Evolutionary conservation across 2,113 vertebrate genomes (phyloP).

Genomic region (Callocephalon fimbriatum): DNA sequence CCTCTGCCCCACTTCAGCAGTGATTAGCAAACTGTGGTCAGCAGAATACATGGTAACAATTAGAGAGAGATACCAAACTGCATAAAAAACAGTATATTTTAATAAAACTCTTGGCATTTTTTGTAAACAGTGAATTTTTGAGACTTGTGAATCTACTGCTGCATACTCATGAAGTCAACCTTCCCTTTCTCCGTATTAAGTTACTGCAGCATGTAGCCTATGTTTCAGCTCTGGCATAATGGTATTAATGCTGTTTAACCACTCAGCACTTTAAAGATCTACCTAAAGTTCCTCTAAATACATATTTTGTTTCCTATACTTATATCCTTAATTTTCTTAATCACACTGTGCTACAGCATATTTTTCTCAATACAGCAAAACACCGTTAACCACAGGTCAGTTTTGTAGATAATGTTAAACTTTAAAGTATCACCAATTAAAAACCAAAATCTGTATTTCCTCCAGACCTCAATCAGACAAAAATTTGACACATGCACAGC

Average conservation of each 20-base stretch:
- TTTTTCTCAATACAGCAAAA: neutral
- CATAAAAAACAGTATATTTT: neutral
- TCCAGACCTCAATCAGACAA: neutral
- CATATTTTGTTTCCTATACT: neutral
- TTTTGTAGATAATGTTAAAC: neutral
- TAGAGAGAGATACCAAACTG: neutral
- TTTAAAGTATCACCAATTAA: neutral
- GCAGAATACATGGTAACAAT: rapidly evolving
- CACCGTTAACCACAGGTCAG: neutral
- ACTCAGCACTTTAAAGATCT: neutral
- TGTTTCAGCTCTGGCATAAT: neutral
- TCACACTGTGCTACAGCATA: neutral
- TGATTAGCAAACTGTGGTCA: neutral
- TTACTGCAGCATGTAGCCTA: neutral
- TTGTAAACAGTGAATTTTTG: neutral
- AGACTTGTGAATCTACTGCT: neutral
- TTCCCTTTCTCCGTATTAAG: neutral
- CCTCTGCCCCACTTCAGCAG: neutral
- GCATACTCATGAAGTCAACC: neutral
- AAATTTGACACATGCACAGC: rapidly evolving
- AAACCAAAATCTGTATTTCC: neutral
- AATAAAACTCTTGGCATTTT: neutral
- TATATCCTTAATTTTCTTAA: neutral
- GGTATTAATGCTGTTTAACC: neutral
- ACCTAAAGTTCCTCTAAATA: neutral